These are phyloP conservation scores for Perca flavescens DNA, from an alignment of 2,113 vertebrate species.

Conservation along the genomic window DNA sequence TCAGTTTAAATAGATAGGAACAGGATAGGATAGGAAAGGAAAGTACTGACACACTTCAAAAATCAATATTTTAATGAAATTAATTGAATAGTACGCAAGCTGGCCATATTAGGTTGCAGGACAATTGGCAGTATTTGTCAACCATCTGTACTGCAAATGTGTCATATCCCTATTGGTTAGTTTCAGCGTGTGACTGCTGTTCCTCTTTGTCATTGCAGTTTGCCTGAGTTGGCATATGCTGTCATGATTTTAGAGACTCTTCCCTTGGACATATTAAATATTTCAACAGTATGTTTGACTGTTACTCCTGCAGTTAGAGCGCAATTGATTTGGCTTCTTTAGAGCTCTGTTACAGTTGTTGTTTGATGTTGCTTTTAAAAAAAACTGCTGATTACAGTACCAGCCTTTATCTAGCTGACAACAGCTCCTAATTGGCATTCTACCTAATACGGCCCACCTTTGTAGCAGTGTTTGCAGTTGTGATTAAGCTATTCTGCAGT, in stretches of 20 bases:
- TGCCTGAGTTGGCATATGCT: constrained; percentile 35
- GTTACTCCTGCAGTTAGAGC: constrained; percentile 39
- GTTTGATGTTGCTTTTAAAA: constrained; percentile 60
- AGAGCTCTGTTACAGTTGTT: constrained; percentile 33
- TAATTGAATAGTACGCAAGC: background rate
- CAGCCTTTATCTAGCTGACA: constrained; percentile 39
- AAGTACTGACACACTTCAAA: background rate
- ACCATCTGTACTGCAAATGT: background rate
- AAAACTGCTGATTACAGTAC: constrained; percentile 32
- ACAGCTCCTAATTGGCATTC: constrained; percentile 54
- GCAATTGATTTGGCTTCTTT: constrained; percentile 41
- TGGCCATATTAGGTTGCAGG: background rate
- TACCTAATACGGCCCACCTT: constrained; percentile 30
- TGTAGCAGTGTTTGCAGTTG: constrained; percentile 38
- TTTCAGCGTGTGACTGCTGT: constrained; percentile 21
- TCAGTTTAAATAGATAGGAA: background rate
- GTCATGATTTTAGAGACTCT: constrained; percentile 16
- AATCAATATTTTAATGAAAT: background rate
- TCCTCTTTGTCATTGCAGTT: constrained; percentile 30
- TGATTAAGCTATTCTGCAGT: constrained; percentile 19
- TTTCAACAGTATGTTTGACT: constrained; percentile 43
- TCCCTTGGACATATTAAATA: constrained; percentile 44
- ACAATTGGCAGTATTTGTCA: constrained; percentile 17
- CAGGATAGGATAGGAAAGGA: background rate
- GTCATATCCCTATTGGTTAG: constrained; percentile 21